Base-by-base conservation (phyloP, 2,888 invertebrate species). In the Coleophora flavipennella region DNA sequence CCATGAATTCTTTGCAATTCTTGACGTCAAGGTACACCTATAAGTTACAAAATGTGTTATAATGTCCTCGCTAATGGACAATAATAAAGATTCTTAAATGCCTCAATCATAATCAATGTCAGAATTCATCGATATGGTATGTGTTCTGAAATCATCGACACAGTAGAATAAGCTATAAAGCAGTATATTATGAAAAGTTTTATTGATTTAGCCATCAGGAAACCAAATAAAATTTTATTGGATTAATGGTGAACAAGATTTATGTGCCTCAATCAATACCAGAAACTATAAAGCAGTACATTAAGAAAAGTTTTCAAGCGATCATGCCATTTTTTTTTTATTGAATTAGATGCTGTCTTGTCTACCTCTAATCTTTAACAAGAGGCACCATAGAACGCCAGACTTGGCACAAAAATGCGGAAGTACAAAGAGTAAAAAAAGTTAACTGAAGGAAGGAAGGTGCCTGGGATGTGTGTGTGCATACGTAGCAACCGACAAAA, bases 211-310 rank as follows among this genome's bases (percentile, higher is more conserved):
- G 20, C 3, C 20, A 20, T n/a, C 20, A 20, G 20, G 20, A 6
- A 20, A 20, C 20, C 20, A 20, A 20, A 20, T 20, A 3, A 6
- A 6, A 4, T 20, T 20, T 20, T 20, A 3, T 20, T n/a, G n/a
- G 49, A 51, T 64, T 73, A 77, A 78, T 78, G 70, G 65, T 70
- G 51, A 60, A 53, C 49, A 51, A 56, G 57, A 73, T 76, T 71
- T 73, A 76, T 65, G 57, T 52, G 48, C 51, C 55, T 63, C 55
- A 67, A 59, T 55, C 51, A 53, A 49, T 46, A 39, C 48, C 53
- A 58, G 58, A 57, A 60, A 48, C 55, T 48, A 63, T 64, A 61
- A 60, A 67, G 57, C 62, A 67, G 60, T 57, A 63, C 55, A 71
- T 77, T 69, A 69, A 42, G 43, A 47, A 55, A 66, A 73, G 71